Percentiles rank a stretch among this genome's conserved stretches.
Evolutionary conservation across 2,888 invertebrate genomes (phyloP).

Genomic region (Oegoconia quadripuncta): DNA sequence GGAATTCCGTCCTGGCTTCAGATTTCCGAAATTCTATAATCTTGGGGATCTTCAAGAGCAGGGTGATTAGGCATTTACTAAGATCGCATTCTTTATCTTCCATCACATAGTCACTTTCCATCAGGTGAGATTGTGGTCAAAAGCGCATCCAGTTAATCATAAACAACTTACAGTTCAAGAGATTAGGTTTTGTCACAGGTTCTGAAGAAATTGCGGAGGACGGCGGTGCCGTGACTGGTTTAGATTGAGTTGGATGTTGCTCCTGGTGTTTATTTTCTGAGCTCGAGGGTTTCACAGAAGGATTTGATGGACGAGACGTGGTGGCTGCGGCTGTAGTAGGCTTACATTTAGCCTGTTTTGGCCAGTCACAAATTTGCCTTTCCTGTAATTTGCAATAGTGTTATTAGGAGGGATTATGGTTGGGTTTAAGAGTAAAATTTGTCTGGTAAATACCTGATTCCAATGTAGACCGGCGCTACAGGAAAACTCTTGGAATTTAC

Average conservation of each 20-base stretch:
- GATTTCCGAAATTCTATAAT: no score
- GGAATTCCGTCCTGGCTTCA: no score
- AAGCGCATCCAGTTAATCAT: no score
- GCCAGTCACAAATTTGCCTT: conserved; percentile 86
- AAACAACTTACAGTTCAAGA: conserved; percentile 58
- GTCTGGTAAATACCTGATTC: conserved; percentile 85
- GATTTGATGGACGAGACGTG: conserved; percentile 16
- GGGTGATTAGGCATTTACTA: no score
- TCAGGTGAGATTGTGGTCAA: no score
- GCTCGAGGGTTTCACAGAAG: conserved; percentile 12
- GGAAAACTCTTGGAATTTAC: conserved; percentile 83
- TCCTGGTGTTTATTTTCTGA: conserved; percentile 21
- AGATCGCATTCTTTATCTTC: no score
- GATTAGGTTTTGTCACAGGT: conserved; percentile 41
- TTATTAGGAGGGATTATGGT: not conserved
- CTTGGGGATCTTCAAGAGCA: no score
- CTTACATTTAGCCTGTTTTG: conserved; percentile 80
- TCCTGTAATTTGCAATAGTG: conserved; percentile 49
- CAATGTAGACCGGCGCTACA: conserved; percentile 87
- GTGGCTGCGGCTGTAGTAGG: conserved; percentile 33
- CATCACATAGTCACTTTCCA: no score
- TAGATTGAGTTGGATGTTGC: conserved; percentile 24
- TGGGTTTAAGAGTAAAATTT: no score
- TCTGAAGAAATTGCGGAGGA: conserved; percentile 46
- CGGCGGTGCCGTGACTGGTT: conserved; percentile 42